Evolutionary conservation across 2,888 invertebrate genomes (phyloP).

Genomic region (Teleogryllus oceanicus): DNA sequence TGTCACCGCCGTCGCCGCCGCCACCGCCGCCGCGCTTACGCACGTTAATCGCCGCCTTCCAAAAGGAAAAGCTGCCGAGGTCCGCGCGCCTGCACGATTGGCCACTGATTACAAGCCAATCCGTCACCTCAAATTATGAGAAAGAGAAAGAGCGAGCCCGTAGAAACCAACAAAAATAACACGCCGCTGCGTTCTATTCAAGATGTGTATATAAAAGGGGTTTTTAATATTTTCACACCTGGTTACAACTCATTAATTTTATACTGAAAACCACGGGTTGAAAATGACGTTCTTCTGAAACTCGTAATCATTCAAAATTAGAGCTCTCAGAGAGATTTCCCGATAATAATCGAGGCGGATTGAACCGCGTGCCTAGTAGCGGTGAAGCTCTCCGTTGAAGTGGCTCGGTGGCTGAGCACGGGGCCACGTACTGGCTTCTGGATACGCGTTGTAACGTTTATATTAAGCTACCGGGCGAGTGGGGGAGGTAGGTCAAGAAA

Average conservation of each 20-base stretch:
- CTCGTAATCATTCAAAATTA: constrained; percentile 18
- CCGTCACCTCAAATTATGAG: constrained; percentile 4
- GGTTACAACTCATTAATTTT: constrained; percentile 10
- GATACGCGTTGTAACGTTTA: too few species aligned
- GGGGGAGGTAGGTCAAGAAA: too few species aligned
- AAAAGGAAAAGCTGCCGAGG: neutral
- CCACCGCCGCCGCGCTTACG: neutral
- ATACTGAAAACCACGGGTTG: neutral
- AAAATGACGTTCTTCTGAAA: constrained; percentile 18
- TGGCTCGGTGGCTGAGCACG: too few species aligned
- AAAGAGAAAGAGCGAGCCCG: neutral
- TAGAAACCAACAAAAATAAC: neutral
- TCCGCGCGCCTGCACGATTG: neutral
- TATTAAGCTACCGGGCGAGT: too few species aligned
- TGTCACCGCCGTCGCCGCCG: neutral
- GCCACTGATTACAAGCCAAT: constrained; percentile 6
- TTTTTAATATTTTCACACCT: constrained; percentile 12
- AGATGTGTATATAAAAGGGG: neutral
- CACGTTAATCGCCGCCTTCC: neutral
- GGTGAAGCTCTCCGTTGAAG: too few species aligned
- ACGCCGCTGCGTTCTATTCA: neutral
- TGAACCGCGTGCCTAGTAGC: neutral
- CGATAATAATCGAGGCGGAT: constrained; percentile 4
- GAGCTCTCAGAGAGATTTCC: neutral
- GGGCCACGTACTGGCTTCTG: too few species aligned